These are phyloP conservation scores for Drosophila parvula DNA, from an alignment of 1,140 invertebrate species.

Conservation along the genomic window DNA sequence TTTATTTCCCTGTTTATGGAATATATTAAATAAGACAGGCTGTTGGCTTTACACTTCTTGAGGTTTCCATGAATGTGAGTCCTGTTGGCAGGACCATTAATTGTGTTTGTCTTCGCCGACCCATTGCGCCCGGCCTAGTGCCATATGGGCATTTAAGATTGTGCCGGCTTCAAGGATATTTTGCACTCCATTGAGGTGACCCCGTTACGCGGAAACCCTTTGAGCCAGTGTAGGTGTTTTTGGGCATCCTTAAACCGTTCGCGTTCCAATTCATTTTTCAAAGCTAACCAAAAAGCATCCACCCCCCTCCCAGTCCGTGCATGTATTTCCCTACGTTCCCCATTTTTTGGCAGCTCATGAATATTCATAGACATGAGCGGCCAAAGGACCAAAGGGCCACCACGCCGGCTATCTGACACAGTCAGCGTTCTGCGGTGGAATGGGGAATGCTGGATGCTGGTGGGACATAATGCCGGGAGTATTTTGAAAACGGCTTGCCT, in stretches of 20 bases:
- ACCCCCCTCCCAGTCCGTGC: background rate
- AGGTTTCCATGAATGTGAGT: background rate
- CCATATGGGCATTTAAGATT: constrained; percentile 29
- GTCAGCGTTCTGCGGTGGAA: constrained; percentile 41
- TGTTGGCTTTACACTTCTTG: background rate
- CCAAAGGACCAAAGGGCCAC: constrained; percentile 49
- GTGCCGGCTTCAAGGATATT: background rate
- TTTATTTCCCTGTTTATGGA: too few relatives aligned
- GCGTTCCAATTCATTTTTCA: constrained; percentile 55
- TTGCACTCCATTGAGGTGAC: constrained; percentile 31
- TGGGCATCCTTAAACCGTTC: constrained; percentile 19
- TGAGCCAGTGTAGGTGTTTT: constrained; percentile 15
- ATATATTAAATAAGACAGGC: background rate
- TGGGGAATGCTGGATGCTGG: background rate
- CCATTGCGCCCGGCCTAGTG: background rate
- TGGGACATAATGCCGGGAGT: constrained; percentile 24
- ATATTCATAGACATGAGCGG: constrained; percentile 79
- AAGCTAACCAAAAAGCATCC: constrained; percentile 23
- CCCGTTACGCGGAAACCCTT: constrained; percentile 19
- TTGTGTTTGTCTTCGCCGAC: constrained; percentile 14
- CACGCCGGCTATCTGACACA: constrained; percentile 56
- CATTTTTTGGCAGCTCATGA: constrained; percentile 76
- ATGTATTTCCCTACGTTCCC: constrained; percentile 38
- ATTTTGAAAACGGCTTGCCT: constrained; percentile 30
- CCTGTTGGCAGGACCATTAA: constrained; percentile 12